Conservation (phyloP, 2,797 vertebrate species). For the Eupleurogrammus muticus region DNA sequence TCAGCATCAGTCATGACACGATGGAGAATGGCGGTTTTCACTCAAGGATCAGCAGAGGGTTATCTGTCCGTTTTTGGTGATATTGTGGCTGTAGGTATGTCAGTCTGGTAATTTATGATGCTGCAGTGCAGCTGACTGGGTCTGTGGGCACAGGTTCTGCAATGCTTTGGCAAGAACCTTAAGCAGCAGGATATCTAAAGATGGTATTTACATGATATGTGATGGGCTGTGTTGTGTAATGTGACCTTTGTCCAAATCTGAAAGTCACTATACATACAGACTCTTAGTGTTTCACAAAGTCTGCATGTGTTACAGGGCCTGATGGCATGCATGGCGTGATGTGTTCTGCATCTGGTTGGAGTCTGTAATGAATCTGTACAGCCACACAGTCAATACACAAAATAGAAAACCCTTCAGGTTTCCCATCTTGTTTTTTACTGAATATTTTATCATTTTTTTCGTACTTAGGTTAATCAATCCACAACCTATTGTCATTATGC, state of each 20-base stretch:
- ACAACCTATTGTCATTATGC: not conserved
- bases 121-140: conserved; percentile 66
- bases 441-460: not conserved
- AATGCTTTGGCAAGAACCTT: conserved; percentile 20
- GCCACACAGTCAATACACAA: not conserved
- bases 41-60: conserved; percentile 19
- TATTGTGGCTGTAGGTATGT: conserved; percentile 30
- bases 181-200: not conserved
- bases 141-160: conserved; percentile 46
- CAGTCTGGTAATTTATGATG: conserved; percentile 60
- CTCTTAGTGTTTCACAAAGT: conserved; percentile 7
- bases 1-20: conserved; percentile 13
- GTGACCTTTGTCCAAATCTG: not conserved
- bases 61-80: conserved; percentile 15
- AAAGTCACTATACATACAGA: not conserved
- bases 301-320: not conserved
- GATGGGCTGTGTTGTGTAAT: not conserved
- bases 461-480: not conserved
- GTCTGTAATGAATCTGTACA: not conserved
- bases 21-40: conserved; percentile 9
- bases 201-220: not conserved
- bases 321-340: not conserved
- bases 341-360: conserved; percentile 3
- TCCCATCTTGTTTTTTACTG: not conserved
- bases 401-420: not conserved